Evolutionary conservation across 2,113 vertebrate species (phyloP).

Genomic region (Petrocephalus microphthalmus): DNA sequence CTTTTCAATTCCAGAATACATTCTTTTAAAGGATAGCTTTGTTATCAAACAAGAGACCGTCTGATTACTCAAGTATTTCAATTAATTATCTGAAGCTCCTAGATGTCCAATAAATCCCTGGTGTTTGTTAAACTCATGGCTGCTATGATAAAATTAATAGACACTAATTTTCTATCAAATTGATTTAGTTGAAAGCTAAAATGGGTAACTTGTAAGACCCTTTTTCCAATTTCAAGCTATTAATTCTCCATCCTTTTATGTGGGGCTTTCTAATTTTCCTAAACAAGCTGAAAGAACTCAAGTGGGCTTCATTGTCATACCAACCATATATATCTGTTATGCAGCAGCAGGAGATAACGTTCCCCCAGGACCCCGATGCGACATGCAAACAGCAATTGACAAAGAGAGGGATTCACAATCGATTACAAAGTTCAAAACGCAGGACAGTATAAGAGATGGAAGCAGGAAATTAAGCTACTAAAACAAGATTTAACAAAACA

Average conservation of each 20-base stretch:
- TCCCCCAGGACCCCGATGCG: not conserved
- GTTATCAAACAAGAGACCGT: not conserved
- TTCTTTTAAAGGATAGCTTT: not conserved
- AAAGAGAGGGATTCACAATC: not conserved
- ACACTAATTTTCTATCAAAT: not conserved
- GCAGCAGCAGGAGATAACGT: not conserved
- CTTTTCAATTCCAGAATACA: not conserved
- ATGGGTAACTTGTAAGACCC: not conserved
- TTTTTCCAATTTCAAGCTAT: not conserved
- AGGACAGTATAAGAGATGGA: not conserved
- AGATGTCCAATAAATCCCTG: not conserved
- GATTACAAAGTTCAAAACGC: no score
- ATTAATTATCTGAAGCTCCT: not conserved
- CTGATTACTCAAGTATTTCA: not conserved
- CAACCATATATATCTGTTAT: not conserved
- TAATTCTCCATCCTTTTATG: not conserved
- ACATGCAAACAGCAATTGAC: not conserved
- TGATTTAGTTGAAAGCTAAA: not conserved
- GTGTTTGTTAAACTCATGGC: not conserved
- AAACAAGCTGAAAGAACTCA: not conserved
- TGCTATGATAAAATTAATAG: not conserved
- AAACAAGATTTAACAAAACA: not conserved
- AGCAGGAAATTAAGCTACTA: not conserved
- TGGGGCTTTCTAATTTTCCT: not conserved
- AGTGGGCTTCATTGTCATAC: not conserved